A percentile compares a stretch with the other conserved stretches of the same genome.
Conservation (phyloP, 2,888 invertebrate species). For the Hirudinaria manillensis region DNA sequence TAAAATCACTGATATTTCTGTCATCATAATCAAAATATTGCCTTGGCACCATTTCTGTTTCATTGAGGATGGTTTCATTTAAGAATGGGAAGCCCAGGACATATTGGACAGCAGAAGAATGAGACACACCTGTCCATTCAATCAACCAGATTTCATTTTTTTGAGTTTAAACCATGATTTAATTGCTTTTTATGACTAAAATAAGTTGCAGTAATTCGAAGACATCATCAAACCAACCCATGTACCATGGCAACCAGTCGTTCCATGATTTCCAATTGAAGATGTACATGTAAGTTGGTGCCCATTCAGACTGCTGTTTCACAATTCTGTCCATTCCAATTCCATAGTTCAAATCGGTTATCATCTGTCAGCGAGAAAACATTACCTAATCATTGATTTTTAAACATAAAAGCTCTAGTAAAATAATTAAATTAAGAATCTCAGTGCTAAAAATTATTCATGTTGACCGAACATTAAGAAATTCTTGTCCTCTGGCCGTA, state of each 20-base stretch:
- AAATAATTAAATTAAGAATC: too few relatives aligned
- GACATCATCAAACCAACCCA: conserved; percentile 46
- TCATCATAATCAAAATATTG: conserved; percentile 53
- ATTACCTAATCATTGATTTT: not conserved
- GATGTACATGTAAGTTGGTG: conserved; percentile 48
- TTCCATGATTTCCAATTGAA: conserved; percentile 52
- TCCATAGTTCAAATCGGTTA: conserved; percentile 52
- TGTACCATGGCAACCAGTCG: conserved; percentile 49
- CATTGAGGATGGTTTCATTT: conserved; percentile 50
- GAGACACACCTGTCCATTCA: conserved; percentile 47
- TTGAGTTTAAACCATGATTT: too few relatives aligned
- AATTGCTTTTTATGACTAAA: too few relatives aligned
- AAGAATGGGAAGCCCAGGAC: conserved; percentile 58
- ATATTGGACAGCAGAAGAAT: conserved; percentile 58
- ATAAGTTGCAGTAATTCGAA: too few relatives aligned
- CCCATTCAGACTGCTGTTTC: conserved; percentile 39
- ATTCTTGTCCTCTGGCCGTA: conserved; percentile 47
- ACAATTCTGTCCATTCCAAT: conserved; percentile 48
- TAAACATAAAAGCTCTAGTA: too few relatives aligned
- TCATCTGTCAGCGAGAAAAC: conserved; percentile 44
- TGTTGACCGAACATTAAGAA: conserved; percentile 47
- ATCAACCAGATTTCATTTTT: not conserved
- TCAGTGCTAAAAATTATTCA: not conserved
- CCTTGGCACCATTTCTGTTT: conserved; percentile 48
- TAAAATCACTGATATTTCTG: conserved; percentile 56